phyloP scores from a whole-genome alignment of 2,797 vertebrate species.

The Hippopotamyrus pictus region DNA sequence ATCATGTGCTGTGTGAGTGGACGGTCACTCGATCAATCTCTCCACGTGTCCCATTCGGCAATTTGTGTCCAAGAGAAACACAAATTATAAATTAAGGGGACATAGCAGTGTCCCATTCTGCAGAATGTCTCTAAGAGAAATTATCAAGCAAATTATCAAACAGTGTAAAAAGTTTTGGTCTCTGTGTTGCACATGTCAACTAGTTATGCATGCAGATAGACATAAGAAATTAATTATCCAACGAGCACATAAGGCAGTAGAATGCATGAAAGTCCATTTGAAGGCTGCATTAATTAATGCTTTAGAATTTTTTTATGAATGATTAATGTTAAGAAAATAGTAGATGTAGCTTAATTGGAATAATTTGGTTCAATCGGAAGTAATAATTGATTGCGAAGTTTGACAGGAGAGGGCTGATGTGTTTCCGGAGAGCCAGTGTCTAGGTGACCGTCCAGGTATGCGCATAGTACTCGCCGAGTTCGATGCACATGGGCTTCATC shows the following conservation, averaged over 20 bases:
- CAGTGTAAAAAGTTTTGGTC: not conserved
- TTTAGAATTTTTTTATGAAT: not conserved
- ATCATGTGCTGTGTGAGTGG: constrained; percentile 16
- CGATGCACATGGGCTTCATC: constrained; percentile 21
- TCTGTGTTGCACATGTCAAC: not conserved
- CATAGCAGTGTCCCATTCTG: not conserved
- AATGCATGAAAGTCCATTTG: not conserved
- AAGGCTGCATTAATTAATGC: not conserved
- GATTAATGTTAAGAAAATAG: not conserved
- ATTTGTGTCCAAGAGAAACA: not conserved
- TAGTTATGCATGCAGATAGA: not conserved
- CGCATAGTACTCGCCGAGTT: not conserved
- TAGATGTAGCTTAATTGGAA: not conserved
- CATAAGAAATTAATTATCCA: not conserved
- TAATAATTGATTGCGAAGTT: not conserved
- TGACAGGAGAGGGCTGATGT: not conserved
- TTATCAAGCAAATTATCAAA: not conserved
- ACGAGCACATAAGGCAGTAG: not conserved
- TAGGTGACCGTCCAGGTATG: constrained; percentile 35
- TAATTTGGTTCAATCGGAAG: not conserved
- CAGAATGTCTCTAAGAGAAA: not conserved
- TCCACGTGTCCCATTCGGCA: not conserved
- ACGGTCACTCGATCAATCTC: constrained; percentile 38
- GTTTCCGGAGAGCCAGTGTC: constrained; percentile 25
- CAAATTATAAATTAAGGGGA: not conserved